phyloP scores from a whole-genome alignment of 1,140 invertebrate genomes.

The Ooceraea biroi region DNA sequence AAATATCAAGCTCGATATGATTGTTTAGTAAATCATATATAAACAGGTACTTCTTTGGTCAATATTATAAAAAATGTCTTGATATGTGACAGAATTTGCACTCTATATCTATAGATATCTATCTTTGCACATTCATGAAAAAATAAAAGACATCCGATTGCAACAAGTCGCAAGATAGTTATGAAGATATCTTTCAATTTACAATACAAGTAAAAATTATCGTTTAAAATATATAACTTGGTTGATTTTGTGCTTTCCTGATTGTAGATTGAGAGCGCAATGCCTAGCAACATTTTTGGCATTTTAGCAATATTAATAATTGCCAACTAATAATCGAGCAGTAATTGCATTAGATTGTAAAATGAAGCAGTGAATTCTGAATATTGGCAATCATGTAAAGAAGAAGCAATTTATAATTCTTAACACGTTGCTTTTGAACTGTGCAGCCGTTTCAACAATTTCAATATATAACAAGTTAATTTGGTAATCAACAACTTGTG shows the following conservation, averaged over 20 bases:
- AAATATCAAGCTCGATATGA: conserved; percentile 18
- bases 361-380: neutral
- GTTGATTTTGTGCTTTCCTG: neutral
- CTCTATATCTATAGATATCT: neutral
- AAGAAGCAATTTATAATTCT: conserved; percentile 6
- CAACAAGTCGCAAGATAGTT: conserved; percentile 5
- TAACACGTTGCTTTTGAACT: conserved; percentile 2
- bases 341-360: conserved; percentile 19
- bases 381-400: conserved; percentile 24
- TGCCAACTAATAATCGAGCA: neutral
- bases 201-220: conserved; percentile 25
- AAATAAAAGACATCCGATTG: conserved; percentile 22
- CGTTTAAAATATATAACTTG: neutral
- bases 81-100: neutral
- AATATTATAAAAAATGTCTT: neutral
- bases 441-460: neutral
- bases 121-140: neutral
- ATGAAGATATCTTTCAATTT: neutral
- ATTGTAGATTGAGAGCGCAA: conserved; percentile 1
- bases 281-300: neutral
- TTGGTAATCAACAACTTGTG: neutral
- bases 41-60: conserved; percentile 2
- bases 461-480: conserved; percentile 12
- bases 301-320: conserved; percentile 17
- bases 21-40: neutral